Evolutionary conservation across 2,113 vertebrate genomes (phyloP).

Genomic region (Hoplias malabaricus): DNA sequence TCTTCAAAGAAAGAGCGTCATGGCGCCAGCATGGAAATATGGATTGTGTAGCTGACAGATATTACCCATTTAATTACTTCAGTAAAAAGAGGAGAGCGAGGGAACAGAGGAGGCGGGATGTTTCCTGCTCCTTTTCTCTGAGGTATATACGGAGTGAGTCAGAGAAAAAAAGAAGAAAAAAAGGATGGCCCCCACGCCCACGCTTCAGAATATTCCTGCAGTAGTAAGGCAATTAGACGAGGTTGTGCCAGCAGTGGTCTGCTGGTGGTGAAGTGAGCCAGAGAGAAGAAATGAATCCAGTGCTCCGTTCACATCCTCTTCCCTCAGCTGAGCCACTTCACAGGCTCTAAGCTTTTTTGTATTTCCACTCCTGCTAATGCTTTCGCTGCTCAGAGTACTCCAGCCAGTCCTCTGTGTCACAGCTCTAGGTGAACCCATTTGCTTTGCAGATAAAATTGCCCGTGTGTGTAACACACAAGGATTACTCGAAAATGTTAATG

Average conservation of each 20-base stretch:
- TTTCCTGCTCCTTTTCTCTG: not conserved
- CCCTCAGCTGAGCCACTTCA: not conserved
- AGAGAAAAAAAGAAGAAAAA: not conserved
- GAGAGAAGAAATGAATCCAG: slow-evolving; percentile 21
- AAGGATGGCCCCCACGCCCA: not conserved
- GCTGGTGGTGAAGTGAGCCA: not conserved
- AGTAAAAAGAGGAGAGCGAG: not conserved
- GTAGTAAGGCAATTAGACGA: slow-evolving; percentile 34
- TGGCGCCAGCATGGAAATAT: not conserved
- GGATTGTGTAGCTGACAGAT: slow-evolving; percentile 4
- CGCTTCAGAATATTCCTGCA: slow-evolving; percentile 15
- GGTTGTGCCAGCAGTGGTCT: not conserved
- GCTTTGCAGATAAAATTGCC: slow-evolving; percentile 3
- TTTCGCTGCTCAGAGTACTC: not conserved
- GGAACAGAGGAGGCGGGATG: not conserved
- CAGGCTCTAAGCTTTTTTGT: not conserved
- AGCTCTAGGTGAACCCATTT: slow-evolving; percentile 22
- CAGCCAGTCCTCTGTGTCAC: not conserved
- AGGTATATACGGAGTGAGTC: not conserved
- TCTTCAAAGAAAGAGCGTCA: not conserved
- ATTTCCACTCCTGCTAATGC: slow-evolving; percentile 1
- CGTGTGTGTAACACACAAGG: slow-evolving; percentile 1
- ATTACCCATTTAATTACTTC: not conserved
- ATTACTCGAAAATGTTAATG: slow-evolving; percentile 14
- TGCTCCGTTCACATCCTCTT: not conserved